phyloP scores from a whole-genome alignment of 37 sponge, comb jelly and placozoan genomes.

The Mnemiopsis leidyi region DNA sequence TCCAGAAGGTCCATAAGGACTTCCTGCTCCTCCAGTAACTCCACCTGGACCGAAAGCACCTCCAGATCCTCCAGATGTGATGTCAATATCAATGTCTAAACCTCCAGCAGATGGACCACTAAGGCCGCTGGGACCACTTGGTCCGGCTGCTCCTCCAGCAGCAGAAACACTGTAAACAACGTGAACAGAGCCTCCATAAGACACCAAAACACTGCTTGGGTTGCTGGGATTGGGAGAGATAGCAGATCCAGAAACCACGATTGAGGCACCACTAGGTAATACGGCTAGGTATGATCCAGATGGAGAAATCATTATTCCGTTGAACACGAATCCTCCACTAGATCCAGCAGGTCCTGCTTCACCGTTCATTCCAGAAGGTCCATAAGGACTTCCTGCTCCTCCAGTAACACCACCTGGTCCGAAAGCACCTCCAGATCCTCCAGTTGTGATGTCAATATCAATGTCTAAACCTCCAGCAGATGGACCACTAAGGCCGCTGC shows the following conservation, averaged over 20 bases:
- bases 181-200: background rate
- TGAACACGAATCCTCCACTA: background rate
- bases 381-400: conserved; percentile 4
- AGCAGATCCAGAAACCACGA: background rate
- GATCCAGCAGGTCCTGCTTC: background rate
- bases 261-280: background rate
- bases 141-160: background rate
- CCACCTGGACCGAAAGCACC: background rate
- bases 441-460: background rate
- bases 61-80: background rate
- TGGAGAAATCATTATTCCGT: background rate
- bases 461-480: background rate
- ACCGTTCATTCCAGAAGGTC: background rate
- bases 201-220: background rate
- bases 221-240: background rate
- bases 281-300: background rate
- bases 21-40: background rate
- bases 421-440: background rate
- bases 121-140: background rate
- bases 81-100: background rate
- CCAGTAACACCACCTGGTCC: background rate
- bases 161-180: background rate
- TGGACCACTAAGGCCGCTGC: background rate
- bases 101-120: background rate
- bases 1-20: conserved; percentile 14